These are phyloP conservation scores for Acrobasis suavella DNA, from an alignment of 2,888 invertebrate species.

Conservation along the genomic window DNA sequence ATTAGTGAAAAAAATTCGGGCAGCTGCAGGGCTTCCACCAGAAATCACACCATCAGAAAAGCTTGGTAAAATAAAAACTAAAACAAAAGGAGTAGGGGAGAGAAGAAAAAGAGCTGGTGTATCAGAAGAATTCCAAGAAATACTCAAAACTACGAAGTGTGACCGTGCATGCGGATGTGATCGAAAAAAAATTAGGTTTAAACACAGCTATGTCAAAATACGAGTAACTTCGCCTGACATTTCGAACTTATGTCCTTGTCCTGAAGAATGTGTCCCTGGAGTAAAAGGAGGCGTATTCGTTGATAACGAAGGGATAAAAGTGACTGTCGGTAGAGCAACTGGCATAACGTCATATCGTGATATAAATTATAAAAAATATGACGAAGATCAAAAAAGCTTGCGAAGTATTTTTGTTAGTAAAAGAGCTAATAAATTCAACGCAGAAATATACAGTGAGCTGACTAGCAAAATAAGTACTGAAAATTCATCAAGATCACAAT, in stretches of 20 bases:
- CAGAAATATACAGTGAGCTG: background rate
- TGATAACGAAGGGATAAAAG: slow-evolving; percentile 64
- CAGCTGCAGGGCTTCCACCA: slow-evolving; percentile 38
- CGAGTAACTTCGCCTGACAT: slow-evolving; percentile 65
- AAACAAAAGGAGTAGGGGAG: slow-evolving; percentile 40
- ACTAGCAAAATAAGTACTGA: background rate
- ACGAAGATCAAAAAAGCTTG: background rate
- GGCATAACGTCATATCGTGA: slow-evolving; percentile 45
- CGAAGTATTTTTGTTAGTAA: slow-evolving; percentile 10
- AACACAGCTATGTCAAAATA: slow-evolving; percentile 66
- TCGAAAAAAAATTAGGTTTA: slow-evolving; percentile 66
- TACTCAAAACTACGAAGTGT: slow-evolving; percentile 59
- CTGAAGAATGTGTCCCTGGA: slow-evolving; percentile 59
- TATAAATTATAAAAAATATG: background rate
- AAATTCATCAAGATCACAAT: background rate
- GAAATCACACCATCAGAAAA: slow-evolving; percentile 49
- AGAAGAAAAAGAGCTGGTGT: slow-evolving; percentile 39
- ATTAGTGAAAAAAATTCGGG: slow-evolving; percentile 44
- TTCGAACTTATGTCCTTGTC: slow-evolving; percentile 59
- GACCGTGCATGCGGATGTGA: slow-evolving; percentile 64
- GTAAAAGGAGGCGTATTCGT: slow-evolving; percentile 57
- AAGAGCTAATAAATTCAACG: slow-evolving; percentile 3
- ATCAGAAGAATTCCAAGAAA: slow-evolving; percentile 51
- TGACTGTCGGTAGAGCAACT: slow-evolving; percentile 58
- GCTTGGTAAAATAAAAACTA: slow-evolving; percentile 43